phyloP scores from a whole-genome alignment of 2,797 vertebrate genomes.

The Pyrocephalus nanus region DNA sequence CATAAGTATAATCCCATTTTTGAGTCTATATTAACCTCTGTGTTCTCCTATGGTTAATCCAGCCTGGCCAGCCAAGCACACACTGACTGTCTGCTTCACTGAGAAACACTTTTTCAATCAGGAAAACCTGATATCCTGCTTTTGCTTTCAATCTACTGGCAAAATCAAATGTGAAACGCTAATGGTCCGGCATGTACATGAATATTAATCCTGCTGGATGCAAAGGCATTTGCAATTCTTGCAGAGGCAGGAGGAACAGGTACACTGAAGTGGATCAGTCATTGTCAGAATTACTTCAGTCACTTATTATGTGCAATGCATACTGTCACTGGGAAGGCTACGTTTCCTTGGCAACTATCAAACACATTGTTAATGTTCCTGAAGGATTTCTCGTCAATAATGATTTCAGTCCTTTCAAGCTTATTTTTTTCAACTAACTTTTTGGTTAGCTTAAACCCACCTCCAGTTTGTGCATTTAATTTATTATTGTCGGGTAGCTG shows the following conservation, averaged over 20 bases:
- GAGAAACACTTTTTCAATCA: background rate
- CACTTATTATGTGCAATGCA: constrained; percentile 42
- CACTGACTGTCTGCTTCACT: background rate
- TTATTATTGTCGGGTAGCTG: background rate
- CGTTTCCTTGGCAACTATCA: constrained; percentile 76
- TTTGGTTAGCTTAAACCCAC: constrained; percentile 28
- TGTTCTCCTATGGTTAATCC: background rate
- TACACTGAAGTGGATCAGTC: constrained; percentile 3
- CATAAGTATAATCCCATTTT: background rate
- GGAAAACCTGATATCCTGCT: background rate
- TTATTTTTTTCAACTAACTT: constrained; percentile 60
- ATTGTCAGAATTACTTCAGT: constrained; percentile 33
- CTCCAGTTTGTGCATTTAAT: background rate
- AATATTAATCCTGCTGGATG: background rate
- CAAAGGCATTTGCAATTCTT: background rate
- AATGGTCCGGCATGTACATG: background rate
- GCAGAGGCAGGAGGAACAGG: background rate
- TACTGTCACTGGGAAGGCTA: constrained; percentile 34
- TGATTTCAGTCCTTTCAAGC: constrained; percentile 47
- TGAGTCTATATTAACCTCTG: background rate
- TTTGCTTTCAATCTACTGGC: background rate
- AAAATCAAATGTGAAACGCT: background rate
- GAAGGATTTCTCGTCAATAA: constrained; percentile 66
- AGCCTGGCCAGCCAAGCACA: background rate
- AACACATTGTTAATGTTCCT: constrained; percentile 53